Base-by-base conservation (phyloP, 2,888 invertebrate species). In the Xanthorhoe designata region DNA sequence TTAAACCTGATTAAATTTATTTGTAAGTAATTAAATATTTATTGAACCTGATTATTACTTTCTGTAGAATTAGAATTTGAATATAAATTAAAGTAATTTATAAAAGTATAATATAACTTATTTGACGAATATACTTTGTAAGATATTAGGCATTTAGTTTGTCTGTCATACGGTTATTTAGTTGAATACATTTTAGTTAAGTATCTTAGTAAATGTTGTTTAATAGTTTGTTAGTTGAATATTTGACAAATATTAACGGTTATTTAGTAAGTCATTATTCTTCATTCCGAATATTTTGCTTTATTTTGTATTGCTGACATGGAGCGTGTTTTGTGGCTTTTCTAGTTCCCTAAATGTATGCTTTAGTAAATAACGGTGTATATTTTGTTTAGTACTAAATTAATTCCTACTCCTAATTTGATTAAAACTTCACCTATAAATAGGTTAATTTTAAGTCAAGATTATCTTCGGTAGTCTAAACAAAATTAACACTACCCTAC, bases 251-350 rank as follows among this genome's bases (percentile, higher is more conserved):
- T 13, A 3, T 13, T 42, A 13, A 42, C 13, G 38, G 2, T 42
- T 42, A 10, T 42, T 42, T 13, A 13, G 32, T 13, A 42, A 38
- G 9, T 9, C n/a, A 8, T 7, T 35, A 35, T 10, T 35, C 10
- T 2, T 35, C 8, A 42, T 2, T 42, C 13, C 0, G 4, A 42
- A 42, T 35, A 35, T 9, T 49, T 50, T 19, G 18, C 17, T 50
- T 18, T 50, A 2, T 18, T 56, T 56, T 15, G 19, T 42, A n/a
- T 32, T 45, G 42, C 32, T 61, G 2, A 19, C 38, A 29, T 53
- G 15, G 24, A 52, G 9, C 42, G 17, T 54, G 54, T 54, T 32
- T 9, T 54, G 61, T 61, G 61, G 42, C 53, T 61, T 53, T 8
- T 2, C 15, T 51, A 59, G 38, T 19, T n/a, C 24, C 19, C 38